Percentiles rank a stretch among this genome's conserved stretches.
Conservation (phyloP, 2,888 invertebrate species). For the Branchellion lobata region DNA sequence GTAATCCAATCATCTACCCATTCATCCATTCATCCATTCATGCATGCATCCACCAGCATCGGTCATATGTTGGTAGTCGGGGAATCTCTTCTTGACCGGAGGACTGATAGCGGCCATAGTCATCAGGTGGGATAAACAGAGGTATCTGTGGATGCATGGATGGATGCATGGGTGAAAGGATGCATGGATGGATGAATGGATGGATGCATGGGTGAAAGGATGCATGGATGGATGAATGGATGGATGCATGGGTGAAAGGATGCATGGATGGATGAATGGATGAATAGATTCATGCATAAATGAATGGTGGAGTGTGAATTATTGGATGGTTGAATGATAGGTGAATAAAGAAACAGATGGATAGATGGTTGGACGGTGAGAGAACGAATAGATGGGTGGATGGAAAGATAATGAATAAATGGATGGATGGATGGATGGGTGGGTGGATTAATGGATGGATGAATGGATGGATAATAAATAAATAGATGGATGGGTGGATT, state of each 20-base stretch:
- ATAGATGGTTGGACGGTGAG: not conserved
- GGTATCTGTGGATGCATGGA: slow-evolving; percentile 61
- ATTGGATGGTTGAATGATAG: not conserved
- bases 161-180: not conserved
- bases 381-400: no score
- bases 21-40: not conserved
- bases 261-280: not conserved
- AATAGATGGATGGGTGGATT: not conserved
- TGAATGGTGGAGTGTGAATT: slow-evolving; percentile 48
- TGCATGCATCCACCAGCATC: slow-evolving; percentile 59
- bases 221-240: not conserved
- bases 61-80: slow-evolving; percentile 63
- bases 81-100: slow-evolving; percentile 68
- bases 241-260: not conserved
- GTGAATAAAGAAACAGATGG: not conserved
- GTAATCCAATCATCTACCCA: not conserved
- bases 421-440: no score
- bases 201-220: not conserved
- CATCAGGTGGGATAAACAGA: slow-evolving; percentile 65
- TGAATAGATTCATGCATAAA: not conserved
- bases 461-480: not conserved
- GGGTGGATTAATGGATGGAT: not conserved
- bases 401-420: no score
- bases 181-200: not conserved
- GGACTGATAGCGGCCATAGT: slow-evolving; percentile 69